Base-by-base conservation (phyloP, 2,797 vertebrate species). In the Trachurus trachurus region DNA sequence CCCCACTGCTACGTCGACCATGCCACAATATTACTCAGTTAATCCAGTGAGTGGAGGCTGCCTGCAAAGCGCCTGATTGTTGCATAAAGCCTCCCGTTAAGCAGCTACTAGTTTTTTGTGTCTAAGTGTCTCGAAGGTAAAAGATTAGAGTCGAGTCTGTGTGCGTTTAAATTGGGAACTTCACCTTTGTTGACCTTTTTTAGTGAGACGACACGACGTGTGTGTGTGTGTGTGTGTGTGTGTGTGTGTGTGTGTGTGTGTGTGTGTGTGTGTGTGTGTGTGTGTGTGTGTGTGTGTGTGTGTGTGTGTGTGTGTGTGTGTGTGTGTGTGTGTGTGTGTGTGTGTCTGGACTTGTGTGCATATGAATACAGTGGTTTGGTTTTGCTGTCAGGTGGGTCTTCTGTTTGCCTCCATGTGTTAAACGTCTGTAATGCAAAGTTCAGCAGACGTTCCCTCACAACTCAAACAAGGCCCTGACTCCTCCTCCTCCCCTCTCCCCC, bases 1-100 rank as follows among this genome's bases (percentile, higher is more conserved):
- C 84, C 81, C 89, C 90, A 85, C 85, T 61, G 34, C 60, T 72
- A 67, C 71, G 40, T 54, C 71, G 42, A 65, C 70, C 67, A 64
- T 87, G 73, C 81, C 87, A 88, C 68, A 64, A 83, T 81, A 78
- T 89, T 89, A 76, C 78, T 86, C 78, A 81, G 79, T 87, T 90
- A 91, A 92, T 89, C 86, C 82, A 70, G 66, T 37, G 52, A 70
- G 66, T 52, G 53, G 61, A 82, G 56, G 76, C 76, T 66, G 66
- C 72, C 78, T 83, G 71, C 74, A 82, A 69, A 87, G 22, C 17
- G 15, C 58, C 57, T 68, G 19, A 53, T 68, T 60, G 44, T 72
- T 83, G 63, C 60, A 76, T 76, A 87, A 88, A 86, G 76, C 44
- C 12, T 19, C 42, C 10, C 7, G 64, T 81, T 89, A 76, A 88